Evolutionary conservation across 2,797 vertebrate species (phyloP).

Genomic region (Etheostoma perlongum): DNA sequence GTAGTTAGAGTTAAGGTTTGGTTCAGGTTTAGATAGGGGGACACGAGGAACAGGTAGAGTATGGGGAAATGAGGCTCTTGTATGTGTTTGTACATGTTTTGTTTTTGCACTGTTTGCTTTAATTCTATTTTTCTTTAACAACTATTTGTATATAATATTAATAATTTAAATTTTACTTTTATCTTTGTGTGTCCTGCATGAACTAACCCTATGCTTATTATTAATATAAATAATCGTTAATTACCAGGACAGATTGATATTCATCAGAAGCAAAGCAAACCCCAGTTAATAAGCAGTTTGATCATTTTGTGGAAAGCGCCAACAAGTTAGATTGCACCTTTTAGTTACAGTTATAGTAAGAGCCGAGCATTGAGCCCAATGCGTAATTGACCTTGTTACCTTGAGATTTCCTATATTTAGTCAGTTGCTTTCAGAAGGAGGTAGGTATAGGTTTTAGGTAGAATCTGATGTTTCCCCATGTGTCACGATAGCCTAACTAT

Average conservation of each 20-base stretch:
- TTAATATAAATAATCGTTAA: too few relatives aligned
- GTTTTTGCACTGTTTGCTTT: too few relatives aligned
- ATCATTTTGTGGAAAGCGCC: not conserved
- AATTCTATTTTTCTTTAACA: too few relatives aligned
- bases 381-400: not conserved
- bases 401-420: not conserved
- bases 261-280: not conserved
- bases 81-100: too few relatives aligned
- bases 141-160: too few relatives aligned
- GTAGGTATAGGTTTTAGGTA: not conserved
- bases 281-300: not conserved
- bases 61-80: too few relatives aligned
- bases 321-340: not conserved
- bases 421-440: not conserved
- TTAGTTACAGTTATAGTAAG: not conserved
- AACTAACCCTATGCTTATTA: not conserved
- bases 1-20: too few relatives aligned
- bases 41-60: too few relatives aligned
- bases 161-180: too few relatives aligned
- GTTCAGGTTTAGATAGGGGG: too few relatives aligned
- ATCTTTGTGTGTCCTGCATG: not conserved
- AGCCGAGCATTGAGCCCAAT: not conserved
- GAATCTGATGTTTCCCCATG: constrained; percentile 5
- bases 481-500: not conserved
- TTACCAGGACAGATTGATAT: not conserved